Base-by-base conservation (phyloP, 2,888 invertebrate genomes). In the Drosophila neotestacea region DNA sequence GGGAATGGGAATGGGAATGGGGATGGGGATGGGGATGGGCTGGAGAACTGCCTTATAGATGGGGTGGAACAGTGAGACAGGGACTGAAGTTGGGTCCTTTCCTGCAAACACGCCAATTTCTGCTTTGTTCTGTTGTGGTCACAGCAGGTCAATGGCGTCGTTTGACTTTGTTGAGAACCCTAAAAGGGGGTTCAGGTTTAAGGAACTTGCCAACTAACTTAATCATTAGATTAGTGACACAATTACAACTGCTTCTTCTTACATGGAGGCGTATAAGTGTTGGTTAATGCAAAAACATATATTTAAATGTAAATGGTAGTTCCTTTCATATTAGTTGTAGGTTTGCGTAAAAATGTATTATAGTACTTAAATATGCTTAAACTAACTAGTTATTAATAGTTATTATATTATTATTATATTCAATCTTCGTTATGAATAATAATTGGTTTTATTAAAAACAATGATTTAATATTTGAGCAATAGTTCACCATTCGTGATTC, bases 141-240 rank as follows among this genome's bases (percentile, higher is more conserved):
- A 58, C 62, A 79, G 70, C 79, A 79, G 77, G 80, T 76, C 77
- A 78, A 78, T 79, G 77, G 71, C 80, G 80, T 72, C 81, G 72
- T 71, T 79, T 78, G 79, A 75, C 76, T 77, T 67, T 47, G 59
- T 42, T 60, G 28, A 9, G 58, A 16, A 38, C 27, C 34, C 22
- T 6, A 7, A n/a, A 38, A 46, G 16, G 10, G 59, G 41, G 42
- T 36, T 16, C 13, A 2, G 10, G 41, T 59, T 61, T 44, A 44
- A 60, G 61, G 22, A 68, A 78, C 59, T 67, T 64, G 13, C 10
- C 67, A 48, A 39, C 48, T 39, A 73, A 51, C 61, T 42, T 61
- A 73, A 78, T 78, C 69, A 73, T 78, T 76, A 55, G 61, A 78
- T 73, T 64, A 73, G 58, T 46, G 48, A 58, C 52, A 39, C 39